These are phyloP conservation scores for Nephrotoma flavescens DNA, from an alignment of 2,888 invertebrate species.

Conservation along the genomic window DNA sequence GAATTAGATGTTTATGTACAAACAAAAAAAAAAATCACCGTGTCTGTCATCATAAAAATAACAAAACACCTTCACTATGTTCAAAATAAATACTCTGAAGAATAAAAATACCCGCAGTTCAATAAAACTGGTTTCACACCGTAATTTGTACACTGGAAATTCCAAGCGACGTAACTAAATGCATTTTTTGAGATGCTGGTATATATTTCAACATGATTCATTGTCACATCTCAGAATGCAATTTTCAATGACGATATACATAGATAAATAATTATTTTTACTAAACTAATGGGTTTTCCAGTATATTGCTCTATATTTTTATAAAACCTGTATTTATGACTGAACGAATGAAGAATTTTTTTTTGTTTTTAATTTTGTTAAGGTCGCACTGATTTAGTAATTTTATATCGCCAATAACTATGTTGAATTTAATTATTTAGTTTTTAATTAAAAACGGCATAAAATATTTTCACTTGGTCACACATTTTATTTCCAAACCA, in stretches of 20 bases:
- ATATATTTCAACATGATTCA: background rate
- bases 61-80: background rate
- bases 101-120: background rate
- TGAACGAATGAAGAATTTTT: background rate
- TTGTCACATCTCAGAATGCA: background rate
- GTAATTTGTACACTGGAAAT: background rate
- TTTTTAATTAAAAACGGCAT: too few species aligned
- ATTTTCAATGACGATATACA: background rate
- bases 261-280: background rate
- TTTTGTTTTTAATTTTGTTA: background rate
- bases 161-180: background rate
- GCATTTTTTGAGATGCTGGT: background rate
- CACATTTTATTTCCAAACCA: background rate
- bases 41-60: background rate
- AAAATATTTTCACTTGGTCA: too few species aligned
- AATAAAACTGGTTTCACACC: background rate
- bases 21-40: background rate
- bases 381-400: background rate
- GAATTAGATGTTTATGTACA: background rate
- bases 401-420: too few species aligned
- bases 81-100: background rate
- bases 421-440: too few species aligned
- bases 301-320: background rate
- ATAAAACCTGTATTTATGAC: background rate
- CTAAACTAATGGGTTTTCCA: background rate